phyloP scores from a whole-genome alignment of 2,797 vertebrate genomes.

The Onychomys arenicola region DNA sequence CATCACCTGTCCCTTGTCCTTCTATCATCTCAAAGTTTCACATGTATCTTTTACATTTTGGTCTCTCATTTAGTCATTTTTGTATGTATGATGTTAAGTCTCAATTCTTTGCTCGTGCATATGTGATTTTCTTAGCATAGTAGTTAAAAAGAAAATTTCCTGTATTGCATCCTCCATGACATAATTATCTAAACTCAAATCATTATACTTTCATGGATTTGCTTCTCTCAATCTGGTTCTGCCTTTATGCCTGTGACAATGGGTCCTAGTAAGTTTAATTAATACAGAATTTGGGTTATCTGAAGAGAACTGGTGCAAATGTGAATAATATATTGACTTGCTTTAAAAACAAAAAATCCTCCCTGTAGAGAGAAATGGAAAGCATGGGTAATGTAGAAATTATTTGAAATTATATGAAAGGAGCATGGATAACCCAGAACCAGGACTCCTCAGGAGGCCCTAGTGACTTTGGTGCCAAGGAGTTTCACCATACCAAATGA shows the following conservation, averaged over 20 bases:
- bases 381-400: conserved; percentile 22
- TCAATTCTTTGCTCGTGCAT: neutral
- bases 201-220: neutral
- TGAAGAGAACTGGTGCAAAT: conserved; percentile 38
- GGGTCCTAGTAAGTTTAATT: neutral
- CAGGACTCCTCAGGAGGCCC: neutral
- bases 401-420: conserved; percentile 10
- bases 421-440: neutral
- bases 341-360: neutral
- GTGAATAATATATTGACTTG: neutral
- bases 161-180: neutral
- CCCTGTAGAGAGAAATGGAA: neutral
- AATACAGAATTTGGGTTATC: conserved; percentile 23
- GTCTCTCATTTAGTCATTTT: neutral
- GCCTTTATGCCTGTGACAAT: neutral
- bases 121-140: neutral
- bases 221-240: conserved; percentile 22
- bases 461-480: neutral
- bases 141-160: neutral
- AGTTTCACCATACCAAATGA: neutral
- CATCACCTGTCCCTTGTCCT: neutral
- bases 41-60: conserved; percentile 27
- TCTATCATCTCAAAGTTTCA: neutral
- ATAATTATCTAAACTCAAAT: neutral
- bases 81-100: neutral